These are phyloP conservation scores for Cotesia congregata DNA, from an alignment of 2,888 invertebrate genomes.

Conservation along the genomic window DNA sequence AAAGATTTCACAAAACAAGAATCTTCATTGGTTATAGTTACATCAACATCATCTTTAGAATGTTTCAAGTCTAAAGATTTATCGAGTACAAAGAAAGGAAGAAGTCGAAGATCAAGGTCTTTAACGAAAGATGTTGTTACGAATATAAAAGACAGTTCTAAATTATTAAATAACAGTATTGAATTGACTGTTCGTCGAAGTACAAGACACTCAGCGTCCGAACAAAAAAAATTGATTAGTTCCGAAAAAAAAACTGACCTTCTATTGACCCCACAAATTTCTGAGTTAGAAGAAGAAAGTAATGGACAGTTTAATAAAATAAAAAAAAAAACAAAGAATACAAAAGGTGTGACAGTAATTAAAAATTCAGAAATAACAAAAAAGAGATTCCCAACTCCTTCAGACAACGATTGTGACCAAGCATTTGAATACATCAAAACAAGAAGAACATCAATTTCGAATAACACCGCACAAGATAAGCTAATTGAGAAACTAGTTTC, in stretches of 20 bases:
- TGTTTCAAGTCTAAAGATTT: slow-evolving; percentile 28
- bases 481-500: background rate
- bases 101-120: slow-evolving; percentile 45
- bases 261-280: slow-evolving; percentile 25
- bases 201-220: background rate
- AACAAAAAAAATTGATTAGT: background rate
- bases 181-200: slow-evolving; percentile 37
- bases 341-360: background rate
- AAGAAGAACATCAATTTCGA: background rate
- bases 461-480: background rate
- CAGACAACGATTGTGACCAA: background rate
- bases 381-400: background rate
- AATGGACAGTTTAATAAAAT: background rate
- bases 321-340: background rate
- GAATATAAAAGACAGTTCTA: slow-evolving; percentile 36
- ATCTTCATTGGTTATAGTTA: slow-evolving; percentile 17
- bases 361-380: background rate
- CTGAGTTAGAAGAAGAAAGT: slow-evolving; percentile 34
- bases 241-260: slow-evolving; percentile 20
- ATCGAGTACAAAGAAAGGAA: slow-evolving; percentile 18
- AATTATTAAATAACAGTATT: slow-evolving; percentile 11
- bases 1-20: slow-evolving; percentile 54
- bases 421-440: slow-evolving; percentile 4
- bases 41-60: slow-evolving; percentile 2
- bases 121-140: slow-evolving; percentile 48